A percentile compares a stretch with the other conserved stretches of the same genome.
Evolutionary conservation across 2,797 vertebrate genomes (phyloP).

Genomic region (Mus spretus): DNA sequence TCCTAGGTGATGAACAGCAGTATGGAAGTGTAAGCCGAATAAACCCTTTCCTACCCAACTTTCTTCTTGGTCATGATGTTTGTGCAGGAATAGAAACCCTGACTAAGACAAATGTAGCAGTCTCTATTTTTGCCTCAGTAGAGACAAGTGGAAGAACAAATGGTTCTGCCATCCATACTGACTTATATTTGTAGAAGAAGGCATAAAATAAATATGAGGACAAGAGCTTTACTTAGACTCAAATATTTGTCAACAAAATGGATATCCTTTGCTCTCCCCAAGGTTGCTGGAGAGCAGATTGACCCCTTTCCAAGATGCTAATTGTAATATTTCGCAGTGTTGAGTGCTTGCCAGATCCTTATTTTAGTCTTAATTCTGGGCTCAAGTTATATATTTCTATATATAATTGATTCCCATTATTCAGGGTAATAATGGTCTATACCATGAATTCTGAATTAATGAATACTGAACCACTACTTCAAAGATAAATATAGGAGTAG

Average conservation of each 20-base stretch:
- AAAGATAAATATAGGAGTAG: neutral
- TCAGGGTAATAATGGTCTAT: neutral
- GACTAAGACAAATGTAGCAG: no score
- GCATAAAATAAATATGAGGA: neutral
- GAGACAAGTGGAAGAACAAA: constrained; percentile 2
- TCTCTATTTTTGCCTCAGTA: constrained; percentile 64
- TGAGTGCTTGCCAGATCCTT: constrained; percentile 73
- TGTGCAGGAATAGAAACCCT: no score
- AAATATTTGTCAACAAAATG: constrained; percentile 47
- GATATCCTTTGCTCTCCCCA: neutral
- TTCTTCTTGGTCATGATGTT: no score
- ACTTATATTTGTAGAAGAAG: neutral
- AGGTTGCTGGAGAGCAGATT: constrained; percentile 2
- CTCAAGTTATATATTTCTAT: constrained; percentile 84
- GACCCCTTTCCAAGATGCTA: neutral
- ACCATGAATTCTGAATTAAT: neutral
- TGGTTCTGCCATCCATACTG: neutral
- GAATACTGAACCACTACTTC: neutral
- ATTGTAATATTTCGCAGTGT: constrained; percentile 38
- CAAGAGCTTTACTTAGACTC: neutral
- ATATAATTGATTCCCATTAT: constrained; percentile 10
- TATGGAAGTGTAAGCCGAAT: no score
- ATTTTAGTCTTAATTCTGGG: constrained; percentile 80
- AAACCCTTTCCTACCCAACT: no score
- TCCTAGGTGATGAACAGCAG: no score